Evolutionary conservation across 2,888 invertebrate genomes (phyloP).

Genomic region (Onthophagus sagittarius): DNA sequence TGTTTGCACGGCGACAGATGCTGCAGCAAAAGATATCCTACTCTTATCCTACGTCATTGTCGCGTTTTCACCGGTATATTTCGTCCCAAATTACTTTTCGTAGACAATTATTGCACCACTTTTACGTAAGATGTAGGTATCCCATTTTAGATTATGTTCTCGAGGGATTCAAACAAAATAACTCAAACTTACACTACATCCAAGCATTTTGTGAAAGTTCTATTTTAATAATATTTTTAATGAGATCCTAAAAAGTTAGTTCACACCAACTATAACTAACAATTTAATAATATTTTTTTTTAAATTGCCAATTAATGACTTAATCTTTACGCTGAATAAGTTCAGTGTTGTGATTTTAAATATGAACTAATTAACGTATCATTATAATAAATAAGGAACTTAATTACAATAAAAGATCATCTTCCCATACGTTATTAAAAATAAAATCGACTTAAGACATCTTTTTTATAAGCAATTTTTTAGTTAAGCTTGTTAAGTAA

Average conservation of each 20-base stretch:
- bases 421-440: not conserved
- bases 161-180: not conserved
- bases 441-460: not conserved
- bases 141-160: not conserved
- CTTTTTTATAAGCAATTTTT: not conserved
- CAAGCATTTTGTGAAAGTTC: too few species aligned
- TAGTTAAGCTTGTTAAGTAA: not conserved
- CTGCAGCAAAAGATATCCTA: conserved; percentile 14
- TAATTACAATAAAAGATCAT: not conserved
- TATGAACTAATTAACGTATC: not conserved
- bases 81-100: not conserved
- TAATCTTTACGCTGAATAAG: not conserved
- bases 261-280: not conserved
- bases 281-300: not conserved
- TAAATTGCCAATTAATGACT: not conserved
- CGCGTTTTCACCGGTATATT: not conserved
- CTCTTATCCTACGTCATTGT: not conserved
- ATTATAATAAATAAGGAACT: not conserved
- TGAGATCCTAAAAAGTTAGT: not conserved
- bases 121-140: not conserved
- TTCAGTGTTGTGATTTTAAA: not conserved
- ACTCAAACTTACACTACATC: not conserved
- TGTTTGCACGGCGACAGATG: conserved; percentile 46
- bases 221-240: not conserved
- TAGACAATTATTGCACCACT: not conserved